Percentiles rank a stretch among this genome's conserved stretches.
These are phyloP conservation scores for Caenorhabditis sinica DNA, from an alignment of 2,888 invertebrate genomes.

Conservation along the genomic window DNA sequence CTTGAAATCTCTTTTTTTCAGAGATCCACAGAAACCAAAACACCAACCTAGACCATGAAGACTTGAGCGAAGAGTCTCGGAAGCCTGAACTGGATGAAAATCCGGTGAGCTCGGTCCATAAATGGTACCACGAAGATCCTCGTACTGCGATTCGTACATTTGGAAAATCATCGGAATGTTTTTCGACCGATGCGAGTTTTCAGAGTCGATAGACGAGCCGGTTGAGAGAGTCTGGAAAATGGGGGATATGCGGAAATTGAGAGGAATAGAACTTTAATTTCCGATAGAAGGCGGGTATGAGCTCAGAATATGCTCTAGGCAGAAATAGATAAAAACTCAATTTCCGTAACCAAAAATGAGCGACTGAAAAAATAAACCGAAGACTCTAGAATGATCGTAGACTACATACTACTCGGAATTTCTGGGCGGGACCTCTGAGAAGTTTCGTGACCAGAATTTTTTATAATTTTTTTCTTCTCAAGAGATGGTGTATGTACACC, in stretches of 20 bases:
- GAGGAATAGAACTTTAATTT: not conserved
- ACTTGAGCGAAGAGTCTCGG: constrained; percentile 78
- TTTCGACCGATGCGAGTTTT: constrained; percentile 62
- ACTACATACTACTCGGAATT: constrained; percentile 3
- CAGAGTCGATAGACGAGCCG: constrained; percentile 72
- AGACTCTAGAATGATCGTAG: constrained; percentile 15
- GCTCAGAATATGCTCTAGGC: not conserved
- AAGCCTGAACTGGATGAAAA: constrained; percentile 82
- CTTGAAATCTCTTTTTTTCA: not conserved
- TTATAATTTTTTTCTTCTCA: not conserved
- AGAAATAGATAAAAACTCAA: too few species aligned
- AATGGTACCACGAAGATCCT: constrained; percentile 81
- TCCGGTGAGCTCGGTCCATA: constrained; percentile 80
- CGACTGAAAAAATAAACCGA: not conserved
- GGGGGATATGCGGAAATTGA: constrained; percentile 35
- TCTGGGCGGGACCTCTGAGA: constrained; percentile 22
- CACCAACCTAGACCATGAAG: constrained; percentile 73
- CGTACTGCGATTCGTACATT: constrained; percentile 82
- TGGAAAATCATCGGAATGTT: constrained; percentile 82
- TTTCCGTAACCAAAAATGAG: too few species aligned
- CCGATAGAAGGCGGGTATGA: too few species aligned
- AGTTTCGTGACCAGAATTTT: constrained; percentile 57
- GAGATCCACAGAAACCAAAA: constrained; percentile 44
- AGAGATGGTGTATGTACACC: constrained; percentile 13
- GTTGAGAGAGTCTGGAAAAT: constrained; percentile 67